These are phyloP conservation scores for Sprattus sprattus DNA, from an alignment of 2,113 vertebrate species.

Conservation along the genomic window DNA sequence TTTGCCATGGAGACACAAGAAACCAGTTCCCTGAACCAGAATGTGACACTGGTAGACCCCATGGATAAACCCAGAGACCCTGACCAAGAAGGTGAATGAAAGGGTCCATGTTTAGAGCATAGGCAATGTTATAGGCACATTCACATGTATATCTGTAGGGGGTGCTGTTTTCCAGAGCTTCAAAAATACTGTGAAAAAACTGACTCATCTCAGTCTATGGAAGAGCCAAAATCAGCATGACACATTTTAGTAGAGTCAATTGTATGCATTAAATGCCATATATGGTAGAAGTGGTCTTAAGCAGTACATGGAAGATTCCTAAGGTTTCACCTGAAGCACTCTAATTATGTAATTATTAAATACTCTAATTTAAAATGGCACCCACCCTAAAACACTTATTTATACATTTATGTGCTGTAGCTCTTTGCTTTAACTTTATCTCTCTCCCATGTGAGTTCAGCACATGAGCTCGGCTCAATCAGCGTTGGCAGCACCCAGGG, in stretches of 20 bases:
- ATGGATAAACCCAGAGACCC: background rate
- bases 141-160: background rate
- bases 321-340: too few relatives aligned
- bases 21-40: too few relatives aligned
- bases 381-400: too few relatives aligned
- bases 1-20: too few relatives aligned
- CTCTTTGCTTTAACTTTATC: background rate
- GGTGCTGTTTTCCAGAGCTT: background rate
- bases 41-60: too few relatives aligned
- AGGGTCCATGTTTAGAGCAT: too few relatives aligned
- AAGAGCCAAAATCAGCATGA: background rate
- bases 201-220: background rate
- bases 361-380: too few relatives aligned
- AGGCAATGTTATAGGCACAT: background rate
- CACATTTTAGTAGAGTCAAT: too few relatives aligned
- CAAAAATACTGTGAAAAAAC: background rate
- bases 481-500: slow-evolving; percentile 51
- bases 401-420: background rate
- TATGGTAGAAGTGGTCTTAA: too few relatives aligned
- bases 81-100: background rate
- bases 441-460: background rate
- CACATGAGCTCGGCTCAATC: slow-evolving; percentile 31
- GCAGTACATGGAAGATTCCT: too few relatives aligned
- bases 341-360: too few relatives aligned
- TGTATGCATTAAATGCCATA: too few relatives aligned